A percentile compares a stretch with the other conserved stretches of the same genome.
Conservation (phyloP, 1,140 invertebrate species). For the Camponotus pennsylvanicus region DNA sequence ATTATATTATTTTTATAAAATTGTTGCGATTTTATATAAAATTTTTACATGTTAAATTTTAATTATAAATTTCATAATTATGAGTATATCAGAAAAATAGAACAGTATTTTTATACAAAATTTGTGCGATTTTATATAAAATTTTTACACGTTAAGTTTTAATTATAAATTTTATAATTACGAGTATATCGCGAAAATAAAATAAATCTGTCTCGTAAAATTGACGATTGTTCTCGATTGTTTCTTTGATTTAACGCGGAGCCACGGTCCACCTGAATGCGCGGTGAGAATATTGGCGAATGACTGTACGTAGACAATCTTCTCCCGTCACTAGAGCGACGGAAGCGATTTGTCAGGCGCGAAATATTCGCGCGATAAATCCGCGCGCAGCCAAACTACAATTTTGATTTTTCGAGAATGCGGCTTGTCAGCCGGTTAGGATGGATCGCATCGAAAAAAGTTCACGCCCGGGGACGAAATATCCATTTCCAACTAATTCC, state of each 20-base stretch:
- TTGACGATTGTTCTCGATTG: not conserved
- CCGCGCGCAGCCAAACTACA: conserved; percentile 14
- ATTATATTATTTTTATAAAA: too few species aligned
- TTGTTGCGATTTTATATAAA: not conserved
- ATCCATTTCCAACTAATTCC: conserved; percentile 62
- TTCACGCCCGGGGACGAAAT: conserved; percentile 39
- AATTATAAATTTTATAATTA: not conserved
- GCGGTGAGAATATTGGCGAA: not conserved
- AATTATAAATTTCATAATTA: not conserved
- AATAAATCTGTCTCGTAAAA: not conserved
- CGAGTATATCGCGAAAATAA: not conserved
- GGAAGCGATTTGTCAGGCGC: conserved; percentile 1
- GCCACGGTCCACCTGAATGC: not conserved
- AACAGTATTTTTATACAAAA: not conserved
- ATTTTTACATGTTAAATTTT: not conserved
- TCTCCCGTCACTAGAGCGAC: not conserved
- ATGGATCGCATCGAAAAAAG: conserved; percentile 29
- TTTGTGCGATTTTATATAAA: not conserved
- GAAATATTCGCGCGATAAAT: conserved; percentile 37
- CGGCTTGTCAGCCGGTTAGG: conserved; percentile 20
- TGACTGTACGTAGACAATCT: conserved; percentile 18
- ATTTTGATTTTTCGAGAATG: conserved; percentile 55
- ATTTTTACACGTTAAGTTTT: not conserved
- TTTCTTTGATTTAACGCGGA: not conserved
- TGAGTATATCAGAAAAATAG: not conserved